Evolutionary conservation across 2,797 vertebrate genomes (phyloP).

Genomic region (Myotis findleyi): DNA sequence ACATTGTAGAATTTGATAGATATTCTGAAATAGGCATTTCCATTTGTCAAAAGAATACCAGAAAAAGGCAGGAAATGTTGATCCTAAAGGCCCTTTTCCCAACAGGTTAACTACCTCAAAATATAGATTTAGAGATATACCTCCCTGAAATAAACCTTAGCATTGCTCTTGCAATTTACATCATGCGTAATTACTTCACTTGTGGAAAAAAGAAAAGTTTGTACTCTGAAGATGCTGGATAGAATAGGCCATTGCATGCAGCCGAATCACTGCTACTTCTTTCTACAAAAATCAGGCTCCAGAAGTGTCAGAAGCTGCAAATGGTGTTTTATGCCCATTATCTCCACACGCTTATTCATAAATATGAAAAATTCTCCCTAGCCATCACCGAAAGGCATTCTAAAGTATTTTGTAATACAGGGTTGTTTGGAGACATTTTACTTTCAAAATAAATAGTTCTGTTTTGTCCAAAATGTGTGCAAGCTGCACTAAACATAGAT

Average conservation of each 20-base stretch:
- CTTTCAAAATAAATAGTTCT: conserved; percentile 70
- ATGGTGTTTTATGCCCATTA: conserved; percentile 14
- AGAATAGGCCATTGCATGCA: conserved; percentile 30
- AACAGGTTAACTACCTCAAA: neutral
- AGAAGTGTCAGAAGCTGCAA: conserved; percentile 34
- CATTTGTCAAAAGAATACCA: neutral
- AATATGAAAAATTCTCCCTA: conserved; percentile 42
- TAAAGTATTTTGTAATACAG: conserved; percentile 45
- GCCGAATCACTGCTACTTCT: neutral
- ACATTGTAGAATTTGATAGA: neutral
- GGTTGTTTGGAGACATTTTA: conserved; percentile 59
- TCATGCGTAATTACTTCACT: conserved; percentile 29
- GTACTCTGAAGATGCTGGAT: neutral
- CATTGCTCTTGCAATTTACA: conserved; percentile 26
- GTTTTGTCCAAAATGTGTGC: conserved; percentile 51
- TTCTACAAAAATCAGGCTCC: neutral
- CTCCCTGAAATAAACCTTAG: neutral
- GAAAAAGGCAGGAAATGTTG: neutral
- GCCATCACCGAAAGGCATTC: conserved; percentile 41
- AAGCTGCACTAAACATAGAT: conserved; percentile 16
- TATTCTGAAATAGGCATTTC: conserved; percentile 13
- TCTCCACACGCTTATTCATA: neutral
- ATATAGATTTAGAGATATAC: neutral
- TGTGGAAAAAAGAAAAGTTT: neutral
- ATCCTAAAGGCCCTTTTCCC: neutral